Conservation (phyloP, 1,140 invertebrate genomes). For the Bursaphelenchus mucronatus region DNA sequence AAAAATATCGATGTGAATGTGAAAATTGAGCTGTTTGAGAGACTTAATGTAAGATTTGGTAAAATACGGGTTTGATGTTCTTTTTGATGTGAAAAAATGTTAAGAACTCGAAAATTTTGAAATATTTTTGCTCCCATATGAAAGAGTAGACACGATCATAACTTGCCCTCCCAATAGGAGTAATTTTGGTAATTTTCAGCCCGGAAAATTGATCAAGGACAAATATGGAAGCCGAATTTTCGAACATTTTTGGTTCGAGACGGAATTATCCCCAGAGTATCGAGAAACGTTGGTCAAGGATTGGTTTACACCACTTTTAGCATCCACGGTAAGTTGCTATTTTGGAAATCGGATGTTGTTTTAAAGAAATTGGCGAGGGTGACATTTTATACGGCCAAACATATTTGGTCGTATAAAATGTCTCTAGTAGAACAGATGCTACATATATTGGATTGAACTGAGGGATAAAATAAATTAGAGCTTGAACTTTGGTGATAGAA, state of each 20-base stretch:
- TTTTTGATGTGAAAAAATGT: too few relatives aligned
- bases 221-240: conserved; percentile 16
- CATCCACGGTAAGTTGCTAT: background rate
- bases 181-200: background rate
- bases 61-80: too few relatives aligned
- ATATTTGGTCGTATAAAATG: too few relatives aligned
- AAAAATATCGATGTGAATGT: background rate
- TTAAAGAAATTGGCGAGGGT: too few relatives aligned
- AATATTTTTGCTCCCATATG: too few relatives aligned
- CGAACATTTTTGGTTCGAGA: conserved; percentile 15
- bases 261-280: background rate
- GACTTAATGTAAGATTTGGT: background rate
- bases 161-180: background rate
- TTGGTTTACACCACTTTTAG: background rate
- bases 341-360: too few relatives aligned
- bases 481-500: too few relatives aligned
- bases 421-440: too few relatives aligned
- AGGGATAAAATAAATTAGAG: too few relatives aligned
- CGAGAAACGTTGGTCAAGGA: background rate
- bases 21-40: conserved; percentile 7
- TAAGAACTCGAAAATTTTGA: too few relatives aligned
- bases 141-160: background rate
- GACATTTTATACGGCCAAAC: too few relatives aligned
- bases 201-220: conserved; percentile 9
- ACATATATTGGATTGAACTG: too few relatives aligned